Conservation (phyloP, 1,140 invertebrate genomes). For the Anoplophora glabripennis region DNA sequence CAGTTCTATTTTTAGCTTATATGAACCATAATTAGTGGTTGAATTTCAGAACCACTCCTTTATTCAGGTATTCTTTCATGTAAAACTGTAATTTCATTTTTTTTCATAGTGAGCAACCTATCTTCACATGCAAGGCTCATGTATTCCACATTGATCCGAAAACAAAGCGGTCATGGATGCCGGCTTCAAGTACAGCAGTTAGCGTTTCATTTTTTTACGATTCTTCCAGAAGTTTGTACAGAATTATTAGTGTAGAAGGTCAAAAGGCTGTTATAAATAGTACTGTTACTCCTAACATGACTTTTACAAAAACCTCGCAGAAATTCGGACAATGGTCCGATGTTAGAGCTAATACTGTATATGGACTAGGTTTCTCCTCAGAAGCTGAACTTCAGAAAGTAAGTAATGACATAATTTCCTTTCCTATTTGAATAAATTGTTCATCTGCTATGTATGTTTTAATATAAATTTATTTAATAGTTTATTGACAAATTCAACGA, state of each 20-base stretch:
- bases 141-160: constrained; percentile 99
- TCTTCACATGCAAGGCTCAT: constrained; percentile 97
- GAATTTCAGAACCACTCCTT: neutral
- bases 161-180: constrained; percentile 97
- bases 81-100: constrained; percentile 4
- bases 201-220: constrained; percentile 97
- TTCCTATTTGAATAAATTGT: neutral
- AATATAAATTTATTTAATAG: constrained; percentile 53
- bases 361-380: constrained; percentile 93
- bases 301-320: constrained; percentile 97
- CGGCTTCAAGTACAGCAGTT: constrained; percentile 91
- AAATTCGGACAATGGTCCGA: constrained; percentile 99
- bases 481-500: constrained; percentile 99
- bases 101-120: constrained; percentile 88
- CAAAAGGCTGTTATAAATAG: constrained; percentile 98
- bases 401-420: constrained; percentile 21
- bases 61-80: neutral
- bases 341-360: constrained; percentile 94
- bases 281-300: constrained; percentile 96
- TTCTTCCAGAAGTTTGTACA: constrained; percentile 90
- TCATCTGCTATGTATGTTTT: neutral
- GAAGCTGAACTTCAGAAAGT: constrained; percentile 93
- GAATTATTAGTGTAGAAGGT: constrained; percentile 96
- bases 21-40: neutral
- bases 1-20: neutral